These are phyloP conservation scores for Epinephelus lanceolatus DNA, from an alignment of 2,113 vertebrate species.

Conservation along the genomic window DNA sequence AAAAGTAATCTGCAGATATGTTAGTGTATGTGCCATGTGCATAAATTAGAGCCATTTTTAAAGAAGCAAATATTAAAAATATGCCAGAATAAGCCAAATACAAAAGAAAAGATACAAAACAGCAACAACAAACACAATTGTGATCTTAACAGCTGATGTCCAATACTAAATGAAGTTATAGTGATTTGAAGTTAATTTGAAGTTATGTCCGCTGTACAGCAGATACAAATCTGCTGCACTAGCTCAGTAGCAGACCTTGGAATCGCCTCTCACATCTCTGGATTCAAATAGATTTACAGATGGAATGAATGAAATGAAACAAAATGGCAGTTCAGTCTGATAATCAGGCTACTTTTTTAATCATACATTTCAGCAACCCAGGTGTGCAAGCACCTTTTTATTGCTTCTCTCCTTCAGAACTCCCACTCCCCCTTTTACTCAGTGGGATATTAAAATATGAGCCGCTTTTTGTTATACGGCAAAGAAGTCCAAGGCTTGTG, in stretches of 20 bases:
- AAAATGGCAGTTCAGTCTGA: not conserved
- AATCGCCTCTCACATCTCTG: not conserved
- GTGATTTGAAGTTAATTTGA: not conserved
- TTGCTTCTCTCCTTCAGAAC: conserved; percentile 15
- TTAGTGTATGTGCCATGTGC: not conserved
- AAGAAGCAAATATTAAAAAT: not conserved
- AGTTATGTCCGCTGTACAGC: not conserved
- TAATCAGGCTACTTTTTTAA: conserved; percentile 3
- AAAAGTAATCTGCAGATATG: not conserved
- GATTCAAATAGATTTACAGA: conserved; percentile 20
- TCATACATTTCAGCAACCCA: conserved; percentile 1
- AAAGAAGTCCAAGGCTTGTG: conserved; percentile 1
- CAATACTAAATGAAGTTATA: not conserved
- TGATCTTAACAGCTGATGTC: not conserved
- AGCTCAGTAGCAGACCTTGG: not conserved
- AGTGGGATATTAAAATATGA: conserved; percentile 22
- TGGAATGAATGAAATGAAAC: conserved; percentile 8
- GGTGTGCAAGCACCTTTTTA: not conserved
- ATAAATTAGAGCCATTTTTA: not conserved
- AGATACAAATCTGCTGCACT: not conserved
- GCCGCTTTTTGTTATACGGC: conserved; percentile 13
- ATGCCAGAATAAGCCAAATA: not conserved
- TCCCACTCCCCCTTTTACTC: conserved; percentile 26
- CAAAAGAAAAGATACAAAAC: too few relatives aligned
- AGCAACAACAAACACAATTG: not conserved